These are phyloP conservation scores for Cryptophagus acutangulus DNA, from an alignment of 2,888 invertebrate species.

Conservation along the genomic window DNA sequence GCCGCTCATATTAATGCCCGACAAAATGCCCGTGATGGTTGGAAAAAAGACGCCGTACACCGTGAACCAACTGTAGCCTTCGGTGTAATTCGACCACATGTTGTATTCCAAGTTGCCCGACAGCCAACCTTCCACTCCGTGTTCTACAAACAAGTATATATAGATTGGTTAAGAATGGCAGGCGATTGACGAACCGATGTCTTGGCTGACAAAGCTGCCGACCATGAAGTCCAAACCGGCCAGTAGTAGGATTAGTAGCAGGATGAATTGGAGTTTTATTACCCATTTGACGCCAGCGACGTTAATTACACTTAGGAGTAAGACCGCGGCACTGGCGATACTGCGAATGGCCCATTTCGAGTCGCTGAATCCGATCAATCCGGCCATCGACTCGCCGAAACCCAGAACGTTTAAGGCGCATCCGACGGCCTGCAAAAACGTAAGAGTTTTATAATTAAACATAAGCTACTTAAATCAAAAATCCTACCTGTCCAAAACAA, in stretches of 20 bases:
- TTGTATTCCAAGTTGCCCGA: slow-evolving; percentile 75
- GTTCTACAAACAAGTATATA: slow-evolving; percentile 49
- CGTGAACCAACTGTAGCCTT: slow-evolving; percentile 87
- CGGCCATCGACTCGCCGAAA: slow-evolving; percentile 94
- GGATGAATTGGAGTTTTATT: slow-evolving; percentile 86
- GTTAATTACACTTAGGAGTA: slow-evolving; percentile 85
- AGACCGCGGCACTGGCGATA: slow-evolving; percentile 82
- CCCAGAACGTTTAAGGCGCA: slow-evolving; percentile 95
- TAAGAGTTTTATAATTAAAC: neutral
- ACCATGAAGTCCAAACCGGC: slow-evolving; percentile 92
- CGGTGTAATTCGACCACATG: slow-evolving; percentile 71
- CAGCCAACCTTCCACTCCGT: slow-evolving; percentile 84
- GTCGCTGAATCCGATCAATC: slow-evolving; percentile 66
- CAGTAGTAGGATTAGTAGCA: slow-evolving; percentile 77
- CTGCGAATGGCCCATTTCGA: slow-evolving; percentile 78
- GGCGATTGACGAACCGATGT: slow-evolving; percentile 3
- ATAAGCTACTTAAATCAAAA: slow-evolving; percentile 27
- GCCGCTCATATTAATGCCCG: slow-evolving; percentile 98
- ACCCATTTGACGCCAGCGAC: slow-evolving; percentile 98
- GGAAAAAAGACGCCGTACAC: slow-evolving; percentile 98
- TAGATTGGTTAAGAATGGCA: slow-evolving; percentile 1
- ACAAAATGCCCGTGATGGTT: slow-evolving; percentile 92
- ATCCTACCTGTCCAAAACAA: slow-evolving; percentile 86
- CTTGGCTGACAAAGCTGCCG: slow-evolving; percentile 82
- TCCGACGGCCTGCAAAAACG: slow-evolving; percentile 77